A percentile compares a stretch with the other conserved stretches of the same genome.
phyloP scores from a whole-genome alignment of 2,113 vertebrate genomes.

The Aphyosemion australe region DNA sequence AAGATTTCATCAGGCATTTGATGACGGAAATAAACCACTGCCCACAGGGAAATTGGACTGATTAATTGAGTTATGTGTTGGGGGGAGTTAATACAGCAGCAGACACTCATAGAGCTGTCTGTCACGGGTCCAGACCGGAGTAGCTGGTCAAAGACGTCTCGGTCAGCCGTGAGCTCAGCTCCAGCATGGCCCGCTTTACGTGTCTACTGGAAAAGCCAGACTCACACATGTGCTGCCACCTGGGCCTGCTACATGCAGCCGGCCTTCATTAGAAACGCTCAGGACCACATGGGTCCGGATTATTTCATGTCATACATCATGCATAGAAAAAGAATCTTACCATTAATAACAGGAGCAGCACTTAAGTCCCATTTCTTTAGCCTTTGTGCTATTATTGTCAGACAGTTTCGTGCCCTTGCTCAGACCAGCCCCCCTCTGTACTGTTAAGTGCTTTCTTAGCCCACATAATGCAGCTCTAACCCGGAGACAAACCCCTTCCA shows the following conservation, averaged over 20 bases:
- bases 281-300: slow-evolving; percentile 67
- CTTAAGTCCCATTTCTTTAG: slow-evolving; percentile 51
- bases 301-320: slow-evolving; percentile 60
- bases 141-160: slow-evolving; percentile 17
- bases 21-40: slow-evolving; percentile 89
- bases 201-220: slow-evolving; percentile 54
- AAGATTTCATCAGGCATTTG: slow-evolving; percentile 91
- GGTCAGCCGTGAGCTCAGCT: slow-evolving; percentile 37
- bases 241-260: slow-evolving; percentile 40
- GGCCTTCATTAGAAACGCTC: slow-evolving; percentile 52
- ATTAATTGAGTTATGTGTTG: slow-evolving; percentile 85
- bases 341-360: slow-evolving; percentile 35
- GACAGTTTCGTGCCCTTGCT: slow-evolving; percentile 44
- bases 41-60: slow-evolving; percentile 87
- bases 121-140: slow-evolving; percentile 55
- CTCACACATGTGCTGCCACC: slow-evolving; percentile 49
- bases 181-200: slow-evolving; percentile 42
- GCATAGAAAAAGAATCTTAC: slow-evolving; percentile 50
- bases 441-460: slow-evolving; percentile 80
- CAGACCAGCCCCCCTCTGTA: slow-evolving; percentile 57
- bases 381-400: slow-evolving; percentile 51
- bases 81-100: slow-evolving; percentile 73
- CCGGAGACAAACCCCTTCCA: slow-evolving; percentile 36
- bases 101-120: slow-evolving; percentile 69
- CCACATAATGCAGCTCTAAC: slow-evolving; percentile 70